Base-by-base conservation (phyloP, 1,140 invertebrate species). In the Lepidostoma basale region DNA sequence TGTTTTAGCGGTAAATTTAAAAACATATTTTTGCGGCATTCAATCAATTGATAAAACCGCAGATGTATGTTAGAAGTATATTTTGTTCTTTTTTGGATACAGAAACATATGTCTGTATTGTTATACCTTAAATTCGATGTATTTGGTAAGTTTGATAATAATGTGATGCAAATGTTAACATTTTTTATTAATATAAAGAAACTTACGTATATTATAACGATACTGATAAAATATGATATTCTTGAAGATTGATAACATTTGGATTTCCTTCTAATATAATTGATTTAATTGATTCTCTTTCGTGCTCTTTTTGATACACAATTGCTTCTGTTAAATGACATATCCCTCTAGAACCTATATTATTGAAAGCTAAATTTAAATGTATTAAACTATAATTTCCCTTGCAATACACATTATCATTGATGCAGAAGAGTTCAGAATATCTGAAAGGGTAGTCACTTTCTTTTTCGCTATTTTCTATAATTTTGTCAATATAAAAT, bases 141-240 rank as follows among this genome's bases (percentile, higher is more conserved):
- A n/a, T n/a, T n/a, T n/a, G n/a, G n/a, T n/a, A n/a, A n/a, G n/a
- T n/a, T n/a, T n/a, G n/a, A n/a, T n/a, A n/a, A n/a, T n/a, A n/a
- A n/a, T n/a, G n/a, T n/a, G n/a, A n/a, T n/a, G n/a, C n/a, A n/a
- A n/a, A n/a, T n/a, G n/a, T n/a, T n/a, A n/a, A n/a, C n/a, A n/a
- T n/a, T n/a, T n/a, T n/a, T n/a, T n/a, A n/a, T n/a, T n/a, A n/a
- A n/a, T n/a, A n/a, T n/a, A n/a, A n/a, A n/a, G n/a, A n/a, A n/a
- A n/a, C n/a, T 18, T 9, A 16, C 1, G 18, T 8, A 3, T 45
- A 14, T 28, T 5, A 23, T 2, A 52, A 2, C 8, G 12, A 25
- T 52, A 25, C n/a, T 52, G 36, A 59, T 3, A 62, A 49, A 33
- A 62, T 62, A 47, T 62, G 60, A 33, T 62, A 62, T 26, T 62